Evolutionary conservation across 2,797 vertebrate genomes (phyloP).

Genomic region (Sebastes hubbsi): DNA sequence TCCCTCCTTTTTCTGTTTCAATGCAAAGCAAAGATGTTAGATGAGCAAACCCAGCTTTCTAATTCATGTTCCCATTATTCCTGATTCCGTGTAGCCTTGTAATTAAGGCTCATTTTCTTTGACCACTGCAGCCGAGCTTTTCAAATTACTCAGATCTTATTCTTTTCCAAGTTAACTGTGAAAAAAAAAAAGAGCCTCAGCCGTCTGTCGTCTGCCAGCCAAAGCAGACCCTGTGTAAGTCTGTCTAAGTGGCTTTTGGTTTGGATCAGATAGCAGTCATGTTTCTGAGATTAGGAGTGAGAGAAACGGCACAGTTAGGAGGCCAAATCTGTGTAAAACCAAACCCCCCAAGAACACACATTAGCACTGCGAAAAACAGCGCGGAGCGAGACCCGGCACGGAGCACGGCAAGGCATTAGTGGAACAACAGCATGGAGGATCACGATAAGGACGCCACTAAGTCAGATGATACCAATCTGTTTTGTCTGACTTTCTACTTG

Average conservation of each 20-base stretch:
- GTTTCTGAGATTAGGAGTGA: slow-evolving; percentile 69
- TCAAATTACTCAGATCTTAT: slow-evolving; percentile 39
- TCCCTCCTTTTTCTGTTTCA: neutral
- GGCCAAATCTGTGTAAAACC: slow-evolving; percentile 64
- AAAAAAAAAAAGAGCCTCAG: neutral
- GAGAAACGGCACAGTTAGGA: slow-evolving; percentile 48
- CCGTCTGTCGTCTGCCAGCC: slow-evolving; percentile 35
- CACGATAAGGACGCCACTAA: slow-evolving; percentile 56
- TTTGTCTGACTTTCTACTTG: slow-evolving; percentile 58
- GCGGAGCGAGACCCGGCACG: neutral
- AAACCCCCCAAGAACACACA: slow-evolving; percentile 62
- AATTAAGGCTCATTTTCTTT: slow-evolving; percentile 53
- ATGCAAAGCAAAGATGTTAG: neutral
- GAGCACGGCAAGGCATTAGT: slow-evolving; percentile 47
- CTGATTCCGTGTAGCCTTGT: slow-evolving; percentile 11
- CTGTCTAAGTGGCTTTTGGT: slow-evolving; percentile 64
- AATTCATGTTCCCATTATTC: slow-evolving; percentile 35
- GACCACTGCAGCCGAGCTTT: slow-evolving; percentile 19
- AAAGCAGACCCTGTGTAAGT: slow-evolving; percentile 38
- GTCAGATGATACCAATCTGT: slow-evolving; percentile 64
- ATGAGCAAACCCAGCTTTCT: neutral
- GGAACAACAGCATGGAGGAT: slow-evolving; percentile 50
- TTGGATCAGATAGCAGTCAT: slow-evolving; percentile 71
- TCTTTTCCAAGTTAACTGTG: slow-evolving; percentile 4
- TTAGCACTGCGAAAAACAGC: slow-evolving; percentile 34